A percentile compares a stretch with the other conserved stretches of the same genome.
Evolutionary conservation across 2,797 vertebrate species (phyloP).

Genomic region (Esox masquinongy): DNA sequence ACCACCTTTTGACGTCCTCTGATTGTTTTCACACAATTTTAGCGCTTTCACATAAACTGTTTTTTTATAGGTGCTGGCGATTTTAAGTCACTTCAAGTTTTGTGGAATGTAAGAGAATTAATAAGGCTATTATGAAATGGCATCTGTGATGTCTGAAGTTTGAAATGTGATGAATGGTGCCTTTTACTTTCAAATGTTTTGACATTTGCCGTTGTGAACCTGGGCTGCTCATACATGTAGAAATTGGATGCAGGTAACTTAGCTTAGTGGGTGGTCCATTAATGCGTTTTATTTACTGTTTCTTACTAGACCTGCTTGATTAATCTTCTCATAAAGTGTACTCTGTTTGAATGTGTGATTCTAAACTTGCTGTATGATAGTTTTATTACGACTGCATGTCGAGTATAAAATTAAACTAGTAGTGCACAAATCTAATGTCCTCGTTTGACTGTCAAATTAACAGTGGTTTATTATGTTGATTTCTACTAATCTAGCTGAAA

Average conservation of each 20-base stretch:
- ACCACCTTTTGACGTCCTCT: not conserved
- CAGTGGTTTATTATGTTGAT: not conserved
- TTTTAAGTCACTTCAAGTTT: conserved; percentile 20
- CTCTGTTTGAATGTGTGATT: too few species aligned
- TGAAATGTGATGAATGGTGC: conserved; percentile 1
- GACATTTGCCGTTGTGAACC: not conserved
- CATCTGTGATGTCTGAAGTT: conserved; percentile 53
- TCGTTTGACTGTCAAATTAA: not conserved
- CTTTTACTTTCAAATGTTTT: not conserved
- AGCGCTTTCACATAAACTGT: conserved; percentile 27
- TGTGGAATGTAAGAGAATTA: conserved; percentile 20
- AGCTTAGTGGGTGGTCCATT: too few species aligned
- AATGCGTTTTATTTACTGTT: too few species aligned
- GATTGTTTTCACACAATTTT: conserved; percentile 12
- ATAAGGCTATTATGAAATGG: conserved; percentile 9
- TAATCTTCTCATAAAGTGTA: too few species aligned
- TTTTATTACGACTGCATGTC: too few species aligned
- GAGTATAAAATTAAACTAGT: too few species aligned
- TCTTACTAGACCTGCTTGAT: too few species aligned
- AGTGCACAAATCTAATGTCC: not conserved
- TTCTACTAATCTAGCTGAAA: not conserved
- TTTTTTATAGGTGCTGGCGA: conserved; percentile 16
- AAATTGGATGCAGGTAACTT: too few species aligned
- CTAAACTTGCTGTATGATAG: too few species aligned
- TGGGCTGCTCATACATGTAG: not conserved